These are phyloP conservation scores for Augochlorella aurata DNA, from an alignment of 2,888 invertebrate genomes.

Conservation along the genomic window DNA sequence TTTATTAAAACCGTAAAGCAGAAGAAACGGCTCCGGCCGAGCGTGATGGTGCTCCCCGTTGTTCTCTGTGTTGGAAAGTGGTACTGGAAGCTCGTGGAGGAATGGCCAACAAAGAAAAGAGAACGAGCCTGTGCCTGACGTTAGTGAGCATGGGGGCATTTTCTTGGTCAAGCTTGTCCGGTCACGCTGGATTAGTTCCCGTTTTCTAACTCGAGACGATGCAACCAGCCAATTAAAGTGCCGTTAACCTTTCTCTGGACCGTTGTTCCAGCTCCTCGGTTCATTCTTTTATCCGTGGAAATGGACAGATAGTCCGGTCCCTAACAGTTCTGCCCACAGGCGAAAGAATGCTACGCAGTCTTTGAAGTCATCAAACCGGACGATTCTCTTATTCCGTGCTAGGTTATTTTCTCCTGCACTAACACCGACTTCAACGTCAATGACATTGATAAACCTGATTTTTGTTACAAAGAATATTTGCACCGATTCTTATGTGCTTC, in stretches of 20 bases:
- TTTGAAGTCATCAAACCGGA: conserved; percentile 59
- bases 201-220: conserved; percentile 67
- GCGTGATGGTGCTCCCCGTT: conserved; percentile 52
- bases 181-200: conserved; percentile 70
- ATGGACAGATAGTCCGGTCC: conserved; percentile 52
- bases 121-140: conserved; percentile 72
- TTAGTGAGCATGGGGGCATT: conserved; percentile 76
- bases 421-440: background rate
- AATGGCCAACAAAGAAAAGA: conserved; percentile 59
- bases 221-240: conserved; percentile 68
- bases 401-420: background rate
- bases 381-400: conserved; percentile 42
- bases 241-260: conserved; percentile 65
- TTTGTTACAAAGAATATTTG: background rate
- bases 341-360: conserved; percentile 50
- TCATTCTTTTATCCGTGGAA: conserved; percentile 65
- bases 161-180: conserved; percentile 74
- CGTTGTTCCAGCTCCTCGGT: conserved; percentile 45
- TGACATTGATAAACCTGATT: no score
- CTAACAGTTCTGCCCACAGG: conserved; percentile 48
- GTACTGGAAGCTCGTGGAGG: conserved; percentile 56
- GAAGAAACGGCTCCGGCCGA: conserved; percentile 77
- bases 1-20: conserved; percentile 81
- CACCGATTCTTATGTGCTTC: no score
- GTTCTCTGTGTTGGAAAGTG: conserved; percentile 46